Evolutionary conservation across 2,113 vertebrate genomes (phyloP).

Genomic region (Patagioenas fasciata): DNA sequence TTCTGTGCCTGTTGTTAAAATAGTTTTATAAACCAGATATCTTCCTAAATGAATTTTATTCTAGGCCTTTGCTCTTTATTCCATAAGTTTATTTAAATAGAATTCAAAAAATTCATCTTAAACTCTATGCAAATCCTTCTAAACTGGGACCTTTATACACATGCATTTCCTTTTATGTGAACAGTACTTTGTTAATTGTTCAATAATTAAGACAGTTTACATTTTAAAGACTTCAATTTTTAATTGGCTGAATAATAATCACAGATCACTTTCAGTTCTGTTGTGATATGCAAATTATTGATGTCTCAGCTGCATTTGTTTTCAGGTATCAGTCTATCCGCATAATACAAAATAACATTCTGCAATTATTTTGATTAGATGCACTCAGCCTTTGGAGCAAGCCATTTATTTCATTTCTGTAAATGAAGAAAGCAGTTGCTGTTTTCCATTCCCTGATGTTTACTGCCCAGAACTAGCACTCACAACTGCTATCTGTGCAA

Average conservation of each 20-base stretch:
- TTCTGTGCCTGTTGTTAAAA: background rate
- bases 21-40: background rate
- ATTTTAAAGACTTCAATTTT: constrained; percentile 53
- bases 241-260: constrained; percentile 55
- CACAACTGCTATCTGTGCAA: background rate
- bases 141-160: background rate
- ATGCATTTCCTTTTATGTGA: constrained; percentile 19
- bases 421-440: constrained; percentile 56
- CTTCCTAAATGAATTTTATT: background rate
- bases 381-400: constrained; percentile 29
- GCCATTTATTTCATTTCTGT: constrained; percentile 46
- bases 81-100: background rate
- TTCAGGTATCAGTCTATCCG: constrained; percentile 42
- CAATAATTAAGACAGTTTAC: constrained; percentile 32
- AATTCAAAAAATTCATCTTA: background rate
- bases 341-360: constrained; percentile 49
- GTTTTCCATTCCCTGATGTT: constrained; percentile 59
- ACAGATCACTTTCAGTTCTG: constrained; percentile 21
- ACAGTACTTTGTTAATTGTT: constrained; percentile 25
- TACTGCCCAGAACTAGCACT: constrained; percentile 52
- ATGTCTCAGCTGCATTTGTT: constrained; percentile 35
- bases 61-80: background rate
- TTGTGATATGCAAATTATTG: constrained; percentile 55
- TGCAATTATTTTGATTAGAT: constrained; percentile 61
- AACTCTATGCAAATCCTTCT: background rate